Base-by-base conservation (phyloP, 1,140 invertebrate genomes). In the Zaprionus camerounensis region DNA sequence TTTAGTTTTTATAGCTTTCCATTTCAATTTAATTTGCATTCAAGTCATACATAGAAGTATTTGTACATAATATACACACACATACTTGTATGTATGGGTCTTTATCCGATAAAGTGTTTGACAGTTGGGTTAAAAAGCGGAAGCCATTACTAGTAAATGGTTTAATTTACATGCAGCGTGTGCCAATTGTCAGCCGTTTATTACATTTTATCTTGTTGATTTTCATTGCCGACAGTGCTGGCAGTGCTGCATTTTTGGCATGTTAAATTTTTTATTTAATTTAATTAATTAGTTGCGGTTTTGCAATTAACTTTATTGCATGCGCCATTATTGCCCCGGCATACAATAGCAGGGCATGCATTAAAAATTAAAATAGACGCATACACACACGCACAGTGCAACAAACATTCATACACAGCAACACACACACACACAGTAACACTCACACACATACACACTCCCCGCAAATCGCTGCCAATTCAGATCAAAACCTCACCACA, bases 201-300 rank as follows among this genome's bases (percentile, higher is more conserved):
- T 88, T 90, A 81, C 85, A 80, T 85, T 88, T 88, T 88, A 90
- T 88, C 85, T 90, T 90, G 81, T 90, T 88, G 84, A 87, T 88
- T 85, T 90, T 90, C 81, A 90, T 88, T 84, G 66, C 81, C 64
- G 65, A 9, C 41, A 17, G 7, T 15, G 41, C n/a, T 7, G 41
- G 6, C 28, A 44, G 26, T 58, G 71, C 71, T 81, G 80, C 76
- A 82, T 82, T 90, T 87, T 90, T 90, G 85, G 85, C 81, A 90
- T 90, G 85, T 75, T 90, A 78, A 85, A 91, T 91, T 91, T 91
- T 91, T 91, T 82, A 91, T 91, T 91, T 91, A 92, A 92, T 92
- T 92, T 85, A 91, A 92, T 92, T 91, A 92, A 92, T 91, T 92
- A 92, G 91, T 92, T 91, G 91, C 87, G 92, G 91, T 92, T 92